A percentile compares a stretch with the other conserved stretches of the same genome.
These are phyloP conservation scores for Archegozetes longisetosus DNA, from an alignment of 1,140 invertebrate genomes.

Conservation along the genomic window DNA sequence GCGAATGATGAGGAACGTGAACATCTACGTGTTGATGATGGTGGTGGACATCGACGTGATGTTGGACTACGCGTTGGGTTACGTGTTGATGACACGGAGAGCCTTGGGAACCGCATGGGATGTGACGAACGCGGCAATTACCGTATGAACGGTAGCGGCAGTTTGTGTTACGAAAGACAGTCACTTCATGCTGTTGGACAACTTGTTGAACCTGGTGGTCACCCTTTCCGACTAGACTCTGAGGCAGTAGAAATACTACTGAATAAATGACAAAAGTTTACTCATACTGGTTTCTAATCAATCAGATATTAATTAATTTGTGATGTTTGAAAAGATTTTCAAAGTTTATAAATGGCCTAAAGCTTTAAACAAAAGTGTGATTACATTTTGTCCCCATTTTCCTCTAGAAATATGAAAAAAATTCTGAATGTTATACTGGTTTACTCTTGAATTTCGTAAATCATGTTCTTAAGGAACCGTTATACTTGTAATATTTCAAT, in stretches of 20 bases:
- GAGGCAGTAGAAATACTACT: not conserved
- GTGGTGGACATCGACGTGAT: not conserved
- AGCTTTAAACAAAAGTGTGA: too few species aligned
- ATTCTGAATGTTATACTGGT: too few species aligned
- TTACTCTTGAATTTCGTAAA: too few species aligned
- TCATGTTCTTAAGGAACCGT: too few species aligned
- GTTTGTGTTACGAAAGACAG: not conserved
- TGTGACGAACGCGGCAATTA: not conserved
- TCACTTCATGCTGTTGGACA: not conserved
- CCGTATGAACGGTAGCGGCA: not conserved
- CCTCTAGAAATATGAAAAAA: too few species aligned
- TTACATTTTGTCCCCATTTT: too few species aligned
- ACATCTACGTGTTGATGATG: not conserved
- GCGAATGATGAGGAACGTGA: not conserved
- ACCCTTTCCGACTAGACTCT: not conserved
- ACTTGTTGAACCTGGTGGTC: not conserved
- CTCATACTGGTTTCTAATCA: not conserved
- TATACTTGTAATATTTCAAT: too few species aligned
- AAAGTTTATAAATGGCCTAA: too few species aligned
- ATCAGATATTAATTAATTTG: not conserved
- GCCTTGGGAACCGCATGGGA: not conserved
- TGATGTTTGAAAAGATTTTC: not conserved
- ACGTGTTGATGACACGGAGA: not conserved
- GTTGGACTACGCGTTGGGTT: not conserved
- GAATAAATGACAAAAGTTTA: not conserved